Evolutionary conservation across 1,140 invertebrate genomes (phyloP).

Genomic region (Adoxophyes honmai): DNA sequence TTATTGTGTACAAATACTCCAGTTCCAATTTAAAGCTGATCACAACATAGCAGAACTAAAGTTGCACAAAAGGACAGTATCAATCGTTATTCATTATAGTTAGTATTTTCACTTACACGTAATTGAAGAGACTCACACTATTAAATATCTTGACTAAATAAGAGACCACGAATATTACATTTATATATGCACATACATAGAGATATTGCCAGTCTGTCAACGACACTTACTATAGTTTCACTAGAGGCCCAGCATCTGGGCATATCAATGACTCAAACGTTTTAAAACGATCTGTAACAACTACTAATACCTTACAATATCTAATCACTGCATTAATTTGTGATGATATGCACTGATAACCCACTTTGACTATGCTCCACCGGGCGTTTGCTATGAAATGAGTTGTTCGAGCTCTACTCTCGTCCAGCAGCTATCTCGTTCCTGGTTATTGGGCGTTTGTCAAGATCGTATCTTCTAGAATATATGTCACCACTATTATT

Average conservation of each 20-base stretch:
- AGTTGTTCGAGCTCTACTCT: constrained; percentile 45
- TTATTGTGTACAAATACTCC: constrained; percentile 69
- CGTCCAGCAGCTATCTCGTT: constrained; percentile 51
- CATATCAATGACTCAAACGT: constrained; percentile 67
- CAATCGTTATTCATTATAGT: constrained; percentile 54
- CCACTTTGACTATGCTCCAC: constrained; percentile 56
- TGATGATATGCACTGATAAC: constrained; percentile 76
- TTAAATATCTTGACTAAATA: constrained; percentile 76
- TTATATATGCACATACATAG: constrained; percentile 72
- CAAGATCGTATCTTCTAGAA: constrained; percentile 59
- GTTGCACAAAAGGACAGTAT: constrained; percentile 73
- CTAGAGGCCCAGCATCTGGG: constrained; percentile 71
- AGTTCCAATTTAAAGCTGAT: constrained; percentile 75
- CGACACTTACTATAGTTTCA: constrained; percentile 74
- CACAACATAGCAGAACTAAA: constrained; percentile 73
- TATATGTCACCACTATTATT: constrained; percentile 69
- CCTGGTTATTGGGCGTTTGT: constrained; percentile 50
- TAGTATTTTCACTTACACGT: constrained; percentile 66
- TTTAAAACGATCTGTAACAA: constrained; percentile 73
- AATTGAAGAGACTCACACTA: constrained; percentile 73
- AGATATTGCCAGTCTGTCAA: constrained; percentile 76
- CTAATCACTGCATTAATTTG: constrained; percentile 75
- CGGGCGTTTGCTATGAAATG: constrained; percentile 55
- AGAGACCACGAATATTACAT: constrained; percentile 72
- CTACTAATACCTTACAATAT: constrained; percentile 76